Evolutionary conservation across 2,113 vertebrate species (phyloP).

Genomic region (Antigone vipio): DNA sequence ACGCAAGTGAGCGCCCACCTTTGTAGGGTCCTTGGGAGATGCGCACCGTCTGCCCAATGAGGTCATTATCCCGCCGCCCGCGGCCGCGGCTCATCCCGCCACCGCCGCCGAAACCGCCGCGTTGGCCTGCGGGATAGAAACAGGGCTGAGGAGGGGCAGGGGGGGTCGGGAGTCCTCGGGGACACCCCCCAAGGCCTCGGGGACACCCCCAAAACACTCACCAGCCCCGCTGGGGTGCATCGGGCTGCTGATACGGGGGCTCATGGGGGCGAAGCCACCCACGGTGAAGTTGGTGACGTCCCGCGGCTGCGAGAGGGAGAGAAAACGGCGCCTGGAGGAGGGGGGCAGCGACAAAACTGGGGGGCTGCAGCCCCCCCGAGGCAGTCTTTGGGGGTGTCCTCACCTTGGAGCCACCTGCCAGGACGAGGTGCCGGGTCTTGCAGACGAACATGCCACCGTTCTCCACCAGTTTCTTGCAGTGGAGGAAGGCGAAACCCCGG

Average conservation of each 20-base stretch:
- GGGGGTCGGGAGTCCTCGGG: too few relatives aligned
- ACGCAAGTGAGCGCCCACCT: constrained; percentile 66
- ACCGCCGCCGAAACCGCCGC: constrained; percentile 77
- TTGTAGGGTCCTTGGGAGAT: constrained; percentile 97
- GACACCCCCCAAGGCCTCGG: rapidly evolving
- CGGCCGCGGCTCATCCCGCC: constrained; percentile 85
- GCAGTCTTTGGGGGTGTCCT: background rate
- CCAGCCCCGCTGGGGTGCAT: constrained; percentile 87
- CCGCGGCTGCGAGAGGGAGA: constrained; percentile 75
- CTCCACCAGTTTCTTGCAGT: constrained; percentile 96
- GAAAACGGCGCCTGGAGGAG: too few relatives aligned
- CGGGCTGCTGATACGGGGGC: constrained; percentile 93
- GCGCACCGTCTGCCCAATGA: constrained; percentile 93
- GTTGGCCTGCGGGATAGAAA: constrained; percentile 52
- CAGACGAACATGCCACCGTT: constrained; percentile 97
- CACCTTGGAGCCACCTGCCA: constrained; percentile 94
- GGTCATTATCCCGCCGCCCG: constrained; percentile 90
- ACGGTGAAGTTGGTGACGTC: constrained; percentile 93
- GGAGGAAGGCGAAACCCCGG: constrained; percentile 90
- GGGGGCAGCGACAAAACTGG: rapidly evolving
- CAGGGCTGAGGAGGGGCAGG: too few relatives aligned
- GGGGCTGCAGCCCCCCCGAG: background rate
- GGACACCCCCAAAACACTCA: background rate
- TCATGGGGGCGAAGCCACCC: constrained; percentile 91
- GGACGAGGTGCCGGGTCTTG: constrained; percentile 87